Base-by-base conservation (phyloP, 2,113 vertebrate species). In the Emydocephalus ijimae region DNA sequence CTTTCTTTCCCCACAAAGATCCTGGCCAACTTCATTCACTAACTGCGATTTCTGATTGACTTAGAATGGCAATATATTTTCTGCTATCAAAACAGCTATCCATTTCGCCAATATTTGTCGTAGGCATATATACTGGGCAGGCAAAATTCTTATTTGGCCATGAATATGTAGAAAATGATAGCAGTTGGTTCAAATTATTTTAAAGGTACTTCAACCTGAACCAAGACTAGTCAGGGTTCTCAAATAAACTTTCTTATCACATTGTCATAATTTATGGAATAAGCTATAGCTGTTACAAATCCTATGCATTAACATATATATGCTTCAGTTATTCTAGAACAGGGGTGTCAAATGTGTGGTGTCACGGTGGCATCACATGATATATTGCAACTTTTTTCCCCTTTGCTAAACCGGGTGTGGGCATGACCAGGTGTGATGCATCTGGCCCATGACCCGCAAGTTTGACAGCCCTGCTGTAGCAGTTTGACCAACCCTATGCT, bases 241-340 rank as follows among this genome's bases (percentile, higher is more conserved):
- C n/a, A 88, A n/a, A 88, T 14, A 52, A 52, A 29, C 24, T 7
- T 54, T 87, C 24, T 87, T 88, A n/a, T 54, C 64, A 57, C 26
- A 91, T 94, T 74, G 90, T 57, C 88, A 87, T 93, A 93, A 89
- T 85, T 85, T 90, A 56, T 91, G 85, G 50, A 24, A 5, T 24
- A 85, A 95, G 43, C 34, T 9, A 52, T 12, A 52, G 39, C 48
- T 18, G 59, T 89, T 69, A 1, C 8, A 59, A 89, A 34, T 90
- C 26, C n/a, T 90, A 8, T 10, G 45, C 26, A 52, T 52, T 57
- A 10, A 43, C 15, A 1, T 39, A 93, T 93, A 50, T 21, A 29
- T 45, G 1, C 24, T 26, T 88, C 4, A 92, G 24, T 0, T 95
- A 34, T 9, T 81, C 61, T 64, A 26, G 57, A 24, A 59, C 23